These are phyloP conservation scores for Ispidina picta DNA, from an alignment of 2,797 vertebrate species.

Conservation along the genomic window DNA sequence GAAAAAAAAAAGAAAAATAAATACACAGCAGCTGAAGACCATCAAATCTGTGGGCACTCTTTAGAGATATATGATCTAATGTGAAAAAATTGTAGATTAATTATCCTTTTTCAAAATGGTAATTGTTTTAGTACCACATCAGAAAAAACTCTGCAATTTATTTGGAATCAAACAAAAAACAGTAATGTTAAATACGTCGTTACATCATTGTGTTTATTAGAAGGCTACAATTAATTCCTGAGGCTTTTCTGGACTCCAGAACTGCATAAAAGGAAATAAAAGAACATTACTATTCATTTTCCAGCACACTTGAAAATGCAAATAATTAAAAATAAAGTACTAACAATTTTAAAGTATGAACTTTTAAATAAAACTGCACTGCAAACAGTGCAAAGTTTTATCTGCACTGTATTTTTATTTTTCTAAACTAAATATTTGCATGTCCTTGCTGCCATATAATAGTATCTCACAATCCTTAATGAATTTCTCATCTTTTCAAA, in stretches of 20 bases:
- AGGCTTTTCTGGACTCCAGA: constrained; percentile 70
- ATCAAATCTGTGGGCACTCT: constrained; percentile 80
- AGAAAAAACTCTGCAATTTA: constrained; percentile 86
- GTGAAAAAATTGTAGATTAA: constrained; percentile 90
- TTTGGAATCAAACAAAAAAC: constrained; percentile 85
- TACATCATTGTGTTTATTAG: constrained; percentile 83
- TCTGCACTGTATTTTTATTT: neutral
- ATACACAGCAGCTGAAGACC: constrained; percentile 84
- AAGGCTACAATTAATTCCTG: constrained; percentile 82
- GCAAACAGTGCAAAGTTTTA: neutral
- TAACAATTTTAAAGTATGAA: neutral
- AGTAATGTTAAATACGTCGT: constrained; percentile 79
- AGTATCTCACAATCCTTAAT: neutral
- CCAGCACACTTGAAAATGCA: constrained; percentile 34
- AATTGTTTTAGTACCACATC: constrained; percentile 89
- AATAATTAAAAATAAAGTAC: neutral
- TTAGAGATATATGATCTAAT: constrained; percentile 88
- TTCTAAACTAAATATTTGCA: neutral
- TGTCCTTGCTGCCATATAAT: neutral
- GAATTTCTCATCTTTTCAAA: neutral
- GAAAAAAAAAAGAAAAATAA: constrained; percentile 83
- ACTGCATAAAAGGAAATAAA: constrained; percentile 74
- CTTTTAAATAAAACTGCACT: neutral
- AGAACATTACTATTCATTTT: constrained; percentile 69
- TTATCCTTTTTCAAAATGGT: constrained; percentile 89